A percentile compares a stretch with the other conserved stretches of the same genome.
Evolutionary conservation across 2,797 vertebrate species (phyloP).

Genomic region (Esox masquinongy): DNA sequence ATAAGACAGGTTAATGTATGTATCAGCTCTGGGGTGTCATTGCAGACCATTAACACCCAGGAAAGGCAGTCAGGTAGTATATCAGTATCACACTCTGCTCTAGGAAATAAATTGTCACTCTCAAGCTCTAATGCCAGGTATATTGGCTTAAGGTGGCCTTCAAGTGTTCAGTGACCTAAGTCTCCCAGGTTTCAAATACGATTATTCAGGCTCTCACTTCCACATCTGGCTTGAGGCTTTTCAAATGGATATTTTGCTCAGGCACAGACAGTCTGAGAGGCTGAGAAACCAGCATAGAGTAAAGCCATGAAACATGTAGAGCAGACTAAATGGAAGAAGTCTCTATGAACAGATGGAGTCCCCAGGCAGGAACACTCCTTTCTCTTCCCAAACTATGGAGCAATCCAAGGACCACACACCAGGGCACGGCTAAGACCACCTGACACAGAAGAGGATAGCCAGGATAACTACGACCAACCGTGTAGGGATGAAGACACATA

Average conservation of each 20-base stretch:
- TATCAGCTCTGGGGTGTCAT: slow-evolving; percentile 60
- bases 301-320: slow-evolving; percentile 38
- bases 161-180: slow-evolving; percentile 73
- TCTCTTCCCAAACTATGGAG: slow-evolving; percentile 40
- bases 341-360: slow-evolving; percentile 65
- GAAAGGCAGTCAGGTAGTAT: slow-evolving; percentile 50
- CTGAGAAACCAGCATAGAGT: not conserved
- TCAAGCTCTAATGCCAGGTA: slow-evolving; percentile 73
- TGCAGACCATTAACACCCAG: slow-evolving; percentile 58
- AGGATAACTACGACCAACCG: not conserved
- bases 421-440: slow-evolving; percentile 53
- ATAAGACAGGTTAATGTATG: slow-evolving; percentile 57
- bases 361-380: slow-evolving; percentile 48
- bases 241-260: slow-evolving; percentile 58
- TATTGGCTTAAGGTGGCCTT: slow-evolving; percentile 79
- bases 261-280: slow-evolving; percentile 35
- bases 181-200: slow-evolving; percentile 73
- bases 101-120: slow-evolving; percentile 73
- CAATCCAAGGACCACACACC: slow-evolving; percentile 57
- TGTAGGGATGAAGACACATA: slow-evolving; percentile 7
- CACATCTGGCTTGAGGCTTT: slow-evolving; percentile 66
- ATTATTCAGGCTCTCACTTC: slow-evolving; percentile 71
- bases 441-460: slow-evolving; percentile 48
- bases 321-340: slow-evolving; percentile 40
- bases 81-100: slow-evolving; percentile 62